Evolutionary conservation across 2,888 invertebrate genomes (phyloP).

Genomic region (Lithophane leautieri): DNA sequence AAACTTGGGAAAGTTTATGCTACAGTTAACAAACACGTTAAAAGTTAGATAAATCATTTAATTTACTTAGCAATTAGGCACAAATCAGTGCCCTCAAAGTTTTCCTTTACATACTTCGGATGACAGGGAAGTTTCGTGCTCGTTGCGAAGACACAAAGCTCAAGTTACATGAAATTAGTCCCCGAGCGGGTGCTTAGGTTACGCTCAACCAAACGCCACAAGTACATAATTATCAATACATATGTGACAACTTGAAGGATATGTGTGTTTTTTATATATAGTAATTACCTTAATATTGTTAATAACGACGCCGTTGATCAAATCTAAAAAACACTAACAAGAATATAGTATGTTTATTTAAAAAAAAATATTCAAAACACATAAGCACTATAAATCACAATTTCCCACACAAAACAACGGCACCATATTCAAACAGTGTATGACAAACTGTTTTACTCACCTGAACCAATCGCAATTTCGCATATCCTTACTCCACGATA

Average conservation of each 20-base stretch:
- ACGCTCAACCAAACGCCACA: slow-evolving; percentile 50
- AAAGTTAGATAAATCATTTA: slow-evolving; percentile 65
- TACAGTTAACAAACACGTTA: slow-evolving; percentile 53
- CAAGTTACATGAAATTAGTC: slow-evolving; percentile 77
- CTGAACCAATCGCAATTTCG: slow-evolving; percentile 49
- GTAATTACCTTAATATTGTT: neutral
- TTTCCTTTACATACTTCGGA: slow-evolving; percentile 65
- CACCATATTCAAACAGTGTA: slow-evolving; percentile 17
- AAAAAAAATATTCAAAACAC: slow-evolving; percentile 29
- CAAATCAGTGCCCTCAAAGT: slow-evolving; percentile 70
- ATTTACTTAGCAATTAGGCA: slow-evolving; percentile 72
- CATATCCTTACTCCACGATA: slow-evolving; percentile 44
- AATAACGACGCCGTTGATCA: neutral
- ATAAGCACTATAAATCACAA: slow-evolving; percentile 35
- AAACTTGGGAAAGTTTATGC: slow-evolving; percentile 44
- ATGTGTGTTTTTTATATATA: neutral
- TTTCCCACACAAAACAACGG: slow-evolving; percentile 1
- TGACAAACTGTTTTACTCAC: slow-evolving; percentile 49
- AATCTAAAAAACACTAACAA: too few relatives aligned
- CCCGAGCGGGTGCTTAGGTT: slow-evolving; percentile 71
- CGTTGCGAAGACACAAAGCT: slow-evolving; percentile 61
- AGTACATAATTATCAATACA: slow-evolving; percentile 1
- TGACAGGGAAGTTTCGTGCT: slow-evolving; percentile 64
- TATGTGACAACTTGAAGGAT: slow-evolving; percentile 2
- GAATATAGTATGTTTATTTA: neutral